phyloP scores from a whole-genome alignment of 2,797 vertebrate species.

The Darevskia nairensis region DNA sequence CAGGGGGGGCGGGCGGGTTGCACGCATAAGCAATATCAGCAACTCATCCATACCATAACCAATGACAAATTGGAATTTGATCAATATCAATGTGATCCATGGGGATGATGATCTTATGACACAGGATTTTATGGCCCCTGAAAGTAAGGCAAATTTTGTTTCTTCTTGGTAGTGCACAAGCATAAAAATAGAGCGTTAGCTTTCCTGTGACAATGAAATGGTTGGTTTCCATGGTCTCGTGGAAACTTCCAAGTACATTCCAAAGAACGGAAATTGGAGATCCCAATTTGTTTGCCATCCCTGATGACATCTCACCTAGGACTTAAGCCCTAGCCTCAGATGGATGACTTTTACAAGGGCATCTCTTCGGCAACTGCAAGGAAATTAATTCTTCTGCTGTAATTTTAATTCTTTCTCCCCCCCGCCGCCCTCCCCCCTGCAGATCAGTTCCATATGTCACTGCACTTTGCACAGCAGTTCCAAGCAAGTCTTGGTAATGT shows the following conservation, averaged over 20 bases:
- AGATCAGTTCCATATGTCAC: slow-evolving; percentile 76
- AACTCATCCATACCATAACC: background rate
- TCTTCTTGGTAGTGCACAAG: background rate
- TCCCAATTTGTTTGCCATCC: slow-evolving; percentile 57
- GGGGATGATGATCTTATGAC: background rate
- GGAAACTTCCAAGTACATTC: slow-evolving; percentile 50
- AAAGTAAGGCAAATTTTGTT: background rate
- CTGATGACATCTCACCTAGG: slow-evolving; percentile 64
- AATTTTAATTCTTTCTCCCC: slow-evolving; percentile 54
- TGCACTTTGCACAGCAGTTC: slow-evolving; percentile 60
- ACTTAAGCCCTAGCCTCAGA: slow-evolving; percentile 56
- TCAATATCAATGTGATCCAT: background rate
- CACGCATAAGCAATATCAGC: background rate
- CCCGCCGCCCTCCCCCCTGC: slow-evolving; percentile 24
- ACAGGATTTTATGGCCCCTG: background rate
- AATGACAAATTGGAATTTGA: background rate
- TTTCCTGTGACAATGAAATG: slow-evolving; percentile 41
- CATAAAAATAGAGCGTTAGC: slow-evolving; percentile 53
- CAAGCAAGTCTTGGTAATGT: slow-evolving; percentile 65
- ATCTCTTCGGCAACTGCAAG: slow-evolving; percentile 59
- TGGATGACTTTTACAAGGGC: slow-evolving; percentile 50
- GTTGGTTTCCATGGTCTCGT: slow-evolving; percentile 45
- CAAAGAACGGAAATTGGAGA: slow-evolving; percentile 60
- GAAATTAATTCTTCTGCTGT: slow-evolving; percentile 71
- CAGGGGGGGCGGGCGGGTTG: too few relatives aligned